Evolutionary conservation across 1,140 invertebrate genomes (phyloP).

Genomic region (Heliconius congener): DNA sequence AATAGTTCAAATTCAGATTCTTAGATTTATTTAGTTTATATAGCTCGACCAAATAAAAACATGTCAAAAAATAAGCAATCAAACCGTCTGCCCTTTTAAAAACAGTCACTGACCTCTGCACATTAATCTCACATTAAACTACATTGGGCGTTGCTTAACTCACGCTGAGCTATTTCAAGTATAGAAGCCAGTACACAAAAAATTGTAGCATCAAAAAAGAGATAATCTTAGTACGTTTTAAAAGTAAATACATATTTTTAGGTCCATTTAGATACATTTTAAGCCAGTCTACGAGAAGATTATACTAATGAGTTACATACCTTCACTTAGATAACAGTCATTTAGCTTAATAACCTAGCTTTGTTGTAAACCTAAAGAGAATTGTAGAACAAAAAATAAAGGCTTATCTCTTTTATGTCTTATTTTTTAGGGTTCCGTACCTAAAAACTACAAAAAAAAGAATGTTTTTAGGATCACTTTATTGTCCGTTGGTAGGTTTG

Average conservation of each 20-base stretch:
- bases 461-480: no score
- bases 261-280: slow-evolving; percentile 5
- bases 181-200: neutral
- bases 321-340: neutral
- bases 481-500: no score
- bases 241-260: slow-evolving; percentile 10
- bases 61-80: no score
- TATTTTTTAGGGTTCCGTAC: neutral
- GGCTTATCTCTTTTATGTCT: neutral
- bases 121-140: neutral
- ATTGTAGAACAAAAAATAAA: slow-evolving; percentile 1
- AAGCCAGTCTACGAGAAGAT: neutral
- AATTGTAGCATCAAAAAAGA: neutral
- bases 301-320: slow-evolving; percentile 14
- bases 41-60: no score
- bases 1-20: no score
- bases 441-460: no score
- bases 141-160: neutral
- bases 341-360: slow-evolving; percentile 7
- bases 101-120: neutral
- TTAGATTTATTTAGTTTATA: no score
- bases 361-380: slow-evolving; percentile 1
- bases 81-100: neutral
- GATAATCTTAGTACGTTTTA: slow-evolving; percentile 2
- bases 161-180: neutral